These are phyloP conservation scores for Pammene fasciana DNA, from an alignment of 2,888 invertebrate genomes.

Conservation along the genomic window DNA sequence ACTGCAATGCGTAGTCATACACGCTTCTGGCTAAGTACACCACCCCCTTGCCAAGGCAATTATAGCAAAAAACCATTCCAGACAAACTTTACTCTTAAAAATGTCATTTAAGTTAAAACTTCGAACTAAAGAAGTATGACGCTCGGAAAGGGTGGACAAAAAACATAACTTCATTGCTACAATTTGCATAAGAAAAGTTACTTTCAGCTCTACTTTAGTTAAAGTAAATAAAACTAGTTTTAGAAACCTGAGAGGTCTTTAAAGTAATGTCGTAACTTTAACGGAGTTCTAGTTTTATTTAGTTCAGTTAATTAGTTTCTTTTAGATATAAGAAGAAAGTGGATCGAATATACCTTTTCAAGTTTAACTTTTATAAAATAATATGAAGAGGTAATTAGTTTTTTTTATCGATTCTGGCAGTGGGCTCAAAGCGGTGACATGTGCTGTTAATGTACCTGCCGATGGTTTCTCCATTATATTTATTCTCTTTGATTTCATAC, in stretches of 20 bases:
- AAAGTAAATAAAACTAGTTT: slow-evolving; percentile 30
- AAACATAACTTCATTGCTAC: slow-evolving; percentile 26
- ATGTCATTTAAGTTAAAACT: slow-evolving; percentile 23
- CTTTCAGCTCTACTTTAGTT: slow-evolving; percentile 4
- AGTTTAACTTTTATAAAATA: too few species aligned
- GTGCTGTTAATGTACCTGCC: too few species aligned
- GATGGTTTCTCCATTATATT: too few species aligned
- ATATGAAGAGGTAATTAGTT: too few species aligned
- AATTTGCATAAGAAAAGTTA: slow-evolving; percentile 38
- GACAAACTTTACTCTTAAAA: slow-evolving; percentile 23
- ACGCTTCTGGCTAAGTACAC: too few species aligned
- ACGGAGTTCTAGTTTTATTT: not conserved
- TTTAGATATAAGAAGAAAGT: too few species aligned
- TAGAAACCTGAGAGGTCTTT: slow-evolving; percentile 4
- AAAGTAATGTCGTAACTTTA: not conserved
- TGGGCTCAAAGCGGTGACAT: too few species aligned
- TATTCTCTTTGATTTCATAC: too few species aligned
- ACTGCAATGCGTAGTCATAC: too few species aligned
- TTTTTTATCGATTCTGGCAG: too few species aligned
- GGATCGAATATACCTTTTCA: too few species aligned
- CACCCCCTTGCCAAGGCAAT: slow-evolving; percentile 11
- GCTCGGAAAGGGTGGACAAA: slow-evolving; percentile 27
- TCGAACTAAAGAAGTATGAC: slow-evolving; percentile 28
- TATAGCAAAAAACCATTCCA: not conserved
- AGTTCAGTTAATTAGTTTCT: not conserved